Percentiles rank a stretch among this genome's conserved stretches.
Conservation (phyloP, 2,113 vertebrate species). For the Stigmatopora argus region DNA sequence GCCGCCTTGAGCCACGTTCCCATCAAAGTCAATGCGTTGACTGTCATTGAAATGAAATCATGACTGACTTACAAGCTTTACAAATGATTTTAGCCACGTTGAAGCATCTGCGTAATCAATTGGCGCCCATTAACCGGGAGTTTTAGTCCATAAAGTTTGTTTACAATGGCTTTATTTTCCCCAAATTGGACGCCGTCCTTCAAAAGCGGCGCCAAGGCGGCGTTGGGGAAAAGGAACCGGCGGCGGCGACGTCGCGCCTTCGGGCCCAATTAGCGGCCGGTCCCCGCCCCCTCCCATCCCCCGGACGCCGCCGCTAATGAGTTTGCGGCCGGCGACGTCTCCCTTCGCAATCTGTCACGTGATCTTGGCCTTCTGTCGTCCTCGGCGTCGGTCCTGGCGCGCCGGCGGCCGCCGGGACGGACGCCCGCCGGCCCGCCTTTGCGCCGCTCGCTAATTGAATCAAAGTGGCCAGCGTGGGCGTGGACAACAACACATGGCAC, state of each 20-base stretch:
- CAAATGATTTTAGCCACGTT: too few relatives aligned
- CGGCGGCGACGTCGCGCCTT: slow-evolving; percentile 51
- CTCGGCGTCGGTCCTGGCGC: slow-evolving; percentile 60
- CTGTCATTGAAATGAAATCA: too few relatives aligned
- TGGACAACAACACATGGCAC: slow-evolving; percentile 34
- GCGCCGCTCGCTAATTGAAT: slow-evolving; percentile 48
- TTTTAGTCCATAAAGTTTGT: too few relatives aligned
- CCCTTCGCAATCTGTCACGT: slow-evolving; percentile 72
- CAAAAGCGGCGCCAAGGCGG: too few relatives aligned
- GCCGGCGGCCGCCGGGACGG: slow-evolving; percentile 51
- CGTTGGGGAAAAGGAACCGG: too few relatives aligned
- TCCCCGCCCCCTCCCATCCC: slow-evolving; percentile 50
- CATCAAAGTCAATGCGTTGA: too few relatives aligned
- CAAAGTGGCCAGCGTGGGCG: slow-evolving; percentile 35
- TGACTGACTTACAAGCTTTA: too few relatives aligned
- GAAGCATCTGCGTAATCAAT: too few relatives aligned
- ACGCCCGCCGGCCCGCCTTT: slow-evolving; percentile 60
- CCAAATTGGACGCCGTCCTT: too few relatives aligned
- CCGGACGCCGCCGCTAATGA: slow-evolving; percentile 71
- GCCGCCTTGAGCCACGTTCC: too few relatives aligned
- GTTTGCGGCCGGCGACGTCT: slow-evolving; percentile 58
- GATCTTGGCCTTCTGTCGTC: slow-evolving; percentile 69
- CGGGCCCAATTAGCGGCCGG: slow-evolving; percentile 73
- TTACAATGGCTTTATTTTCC: too few relatives aligned
- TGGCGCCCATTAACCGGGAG: too few relatives aligned